Percentiles rank a stretch among this genome's conserved stretches.
These are phyloP conservation scores for Hydriomena furcata DNA, from an alignment of 2,888 invertebrate species.

Conservation along the genomic window DNA sequence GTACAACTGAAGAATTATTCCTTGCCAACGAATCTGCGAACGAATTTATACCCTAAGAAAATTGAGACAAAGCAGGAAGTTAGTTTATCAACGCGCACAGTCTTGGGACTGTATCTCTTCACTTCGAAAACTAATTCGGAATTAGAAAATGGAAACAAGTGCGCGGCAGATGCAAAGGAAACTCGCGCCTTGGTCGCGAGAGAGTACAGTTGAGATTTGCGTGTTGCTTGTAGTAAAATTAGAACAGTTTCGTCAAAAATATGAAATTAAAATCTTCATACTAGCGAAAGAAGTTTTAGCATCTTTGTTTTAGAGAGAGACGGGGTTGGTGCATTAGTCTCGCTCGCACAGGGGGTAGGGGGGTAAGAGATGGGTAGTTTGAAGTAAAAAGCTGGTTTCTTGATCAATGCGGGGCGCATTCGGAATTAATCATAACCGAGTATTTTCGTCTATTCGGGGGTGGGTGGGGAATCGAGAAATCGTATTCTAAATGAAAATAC, in stretches of 20 bases:
- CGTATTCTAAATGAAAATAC: slow-evolving; percentile 84
- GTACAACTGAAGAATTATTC: slow-evolving; percentile 84
- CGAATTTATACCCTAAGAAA: slow-evolving; percentile 53
- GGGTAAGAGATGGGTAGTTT: slow-evolving; percentile 78
- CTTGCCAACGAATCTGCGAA: slow-evolving; percentile 57
- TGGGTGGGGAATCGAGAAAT: slow-evolving; percentile 64
- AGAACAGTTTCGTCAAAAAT: slow-evolving; percentile 83
- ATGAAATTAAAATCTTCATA: slow-evolving; percentile 84
- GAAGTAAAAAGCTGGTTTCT: slow-evolving; percentile 82
- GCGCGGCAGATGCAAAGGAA: slow-evolving; percentile 38
- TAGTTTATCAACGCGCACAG: slow-evolving; percentile 54
- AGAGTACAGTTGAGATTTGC: slow-evolving; percentile 43
- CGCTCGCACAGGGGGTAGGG: slow-evolving; percentile 62
- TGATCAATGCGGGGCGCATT: slow-evolving; percentile 83
- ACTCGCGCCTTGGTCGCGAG: slow-evolving; percentile 30
- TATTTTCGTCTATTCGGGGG: slow-evolving; percentile 78
- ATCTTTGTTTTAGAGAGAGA: slow-evolving; percentile 84
- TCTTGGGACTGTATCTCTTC: slow-evolving; percentile 83
- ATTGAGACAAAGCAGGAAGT: slow-evolving; percentile 50
- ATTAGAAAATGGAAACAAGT: slow-evolving; percentile 82
- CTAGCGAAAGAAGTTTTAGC: slow-evolving; percentile 84
- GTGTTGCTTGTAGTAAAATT: slow-evolving; percentile 58
- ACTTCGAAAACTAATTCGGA: slow-evolving; percentile 82
- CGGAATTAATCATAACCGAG: slow-evolving; percentile 83
- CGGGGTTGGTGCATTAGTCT: slow-evolving; percentile 78